Percentiles rank a stretch among this genome's conserved stretches.
phyloP scores from a whole-genome alignment of 2,113 vertebrate species.

The Porphyrio hochstetteri region DNA sequence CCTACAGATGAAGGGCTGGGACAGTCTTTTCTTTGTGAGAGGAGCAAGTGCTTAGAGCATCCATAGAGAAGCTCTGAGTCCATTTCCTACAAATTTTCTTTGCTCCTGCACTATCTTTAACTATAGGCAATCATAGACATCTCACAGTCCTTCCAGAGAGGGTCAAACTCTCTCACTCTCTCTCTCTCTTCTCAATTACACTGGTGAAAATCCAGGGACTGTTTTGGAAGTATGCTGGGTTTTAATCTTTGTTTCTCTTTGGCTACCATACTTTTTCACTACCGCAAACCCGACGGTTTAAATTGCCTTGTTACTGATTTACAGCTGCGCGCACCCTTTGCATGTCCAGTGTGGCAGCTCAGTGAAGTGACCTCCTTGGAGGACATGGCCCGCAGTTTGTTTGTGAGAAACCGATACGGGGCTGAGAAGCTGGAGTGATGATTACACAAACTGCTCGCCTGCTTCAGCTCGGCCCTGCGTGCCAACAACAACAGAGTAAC shows the following conservation, averaged over 20 bases:
- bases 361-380: background rate
- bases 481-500: constrained; percentile 12
- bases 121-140: background rate
- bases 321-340: background rate
- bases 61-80: background rate
- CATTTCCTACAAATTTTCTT: background rate
- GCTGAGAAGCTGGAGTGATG: background rate
- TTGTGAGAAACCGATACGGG: background rate
- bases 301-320: background rate
- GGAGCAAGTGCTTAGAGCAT: background rate
- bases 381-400: background rate
- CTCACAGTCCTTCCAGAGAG: background rate
- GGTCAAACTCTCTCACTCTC: background rate
- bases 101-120: background rate
- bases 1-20: background rate
- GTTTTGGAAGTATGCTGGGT: background rate
- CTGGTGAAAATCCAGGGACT: background rate
- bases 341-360: background rate
- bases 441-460: background rate
- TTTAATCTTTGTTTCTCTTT: background rate
- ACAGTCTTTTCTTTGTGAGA: background rate
- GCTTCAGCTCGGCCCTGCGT: background rate
- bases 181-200: background rate
- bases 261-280: background rate
- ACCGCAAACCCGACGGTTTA: background rate